These are phyloP conservation scores for Eupithecia pulchellata DNA, from an alignment of 2,888 invertebrate genomes.

Conservation along the genomic window DNA sequence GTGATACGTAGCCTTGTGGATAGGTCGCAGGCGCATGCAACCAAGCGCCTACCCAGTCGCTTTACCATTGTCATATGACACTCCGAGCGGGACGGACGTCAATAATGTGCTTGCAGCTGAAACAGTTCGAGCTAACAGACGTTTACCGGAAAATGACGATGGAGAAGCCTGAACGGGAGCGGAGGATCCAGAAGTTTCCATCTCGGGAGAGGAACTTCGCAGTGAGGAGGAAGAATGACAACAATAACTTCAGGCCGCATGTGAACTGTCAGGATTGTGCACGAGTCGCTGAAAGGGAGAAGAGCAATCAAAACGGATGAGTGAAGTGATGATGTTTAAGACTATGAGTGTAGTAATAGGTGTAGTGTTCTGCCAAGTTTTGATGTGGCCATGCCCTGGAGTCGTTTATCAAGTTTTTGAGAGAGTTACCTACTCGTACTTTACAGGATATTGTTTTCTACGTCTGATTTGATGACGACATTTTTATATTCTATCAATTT, in stretches of 20 bases:
- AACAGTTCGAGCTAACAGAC: conserved; percentile 76
- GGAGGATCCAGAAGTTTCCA: conserved; percentile 86
- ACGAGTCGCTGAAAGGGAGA: conserved; percentile 67
- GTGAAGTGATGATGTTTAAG: conserved; percentile 20
- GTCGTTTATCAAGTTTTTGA: not conserved
- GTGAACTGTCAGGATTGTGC: conserved; percentile 75
- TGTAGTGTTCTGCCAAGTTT: conserved; percentile 4
- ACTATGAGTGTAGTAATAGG: conserved; percentile 14
- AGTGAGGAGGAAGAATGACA: conserved; percentile 84
- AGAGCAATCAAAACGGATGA: conserved; percentile 53
- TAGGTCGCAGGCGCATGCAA: conserved; percentile 60
- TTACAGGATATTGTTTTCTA: not conserved
- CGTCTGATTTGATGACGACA: not conserved
- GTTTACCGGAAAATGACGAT: conserved; percentile 66
- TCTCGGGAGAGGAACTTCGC: conserved; percentile 89
- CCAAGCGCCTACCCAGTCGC: conserved; percentile 37
- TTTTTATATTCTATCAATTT: not conserved
- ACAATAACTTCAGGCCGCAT: conserved; percentile 73
- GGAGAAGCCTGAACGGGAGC: conserved; percentile 59
- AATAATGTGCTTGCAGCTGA: conserved; percentile 75
- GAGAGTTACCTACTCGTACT: not conserved
- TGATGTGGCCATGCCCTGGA: conserved; percentile 1
- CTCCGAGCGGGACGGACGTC: conserved; percentile 41
- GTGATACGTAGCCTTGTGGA: conserved; percentile 54
- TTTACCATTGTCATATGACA: conserved; percentile 43